A percentile compares a stretch with the other conserved stretches of the same genome.
Evolutionary conservation across 1,140 invertebrate species (phyloP).

Genomic region (Conus ventricosus): DNA sequence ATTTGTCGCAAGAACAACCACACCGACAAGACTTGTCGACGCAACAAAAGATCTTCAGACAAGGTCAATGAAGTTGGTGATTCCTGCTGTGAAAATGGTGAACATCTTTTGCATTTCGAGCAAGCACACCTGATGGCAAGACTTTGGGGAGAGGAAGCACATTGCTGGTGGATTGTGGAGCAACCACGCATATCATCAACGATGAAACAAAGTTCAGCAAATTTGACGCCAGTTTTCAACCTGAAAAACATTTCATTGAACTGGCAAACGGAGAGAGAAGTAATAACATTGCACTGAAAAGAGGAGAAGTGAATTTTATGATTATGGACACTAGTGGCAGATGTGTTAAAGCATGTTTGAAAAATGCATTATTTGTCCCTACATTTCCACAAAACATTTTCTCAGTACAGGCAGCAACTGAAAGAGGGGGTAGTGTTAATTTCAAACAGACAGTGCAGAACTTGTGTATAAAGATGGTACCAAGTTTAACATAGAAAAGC

Average conservation of each 20-base stretch:
- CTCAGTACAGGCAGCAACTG: constrained; percentile 9
- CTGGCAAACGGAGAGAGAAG: not conserved
- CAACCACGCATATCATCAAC: not conserved
- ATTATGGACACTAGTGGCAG: not conserved
- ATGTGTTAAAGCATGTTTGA: constrained; percentile 18
- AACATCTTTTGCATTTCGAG: not conserved
- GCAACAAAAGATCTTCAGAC: not conserved
- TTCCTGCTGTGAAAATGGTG: not conserved
- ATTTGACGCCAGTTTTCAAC: not conserved
- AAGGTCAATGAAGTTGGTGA: not conserved
- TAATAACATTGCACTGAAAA: not conserved
- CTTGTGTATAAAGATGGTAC: not conserved
- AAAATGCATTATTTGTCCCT: constrained; percentile 27
- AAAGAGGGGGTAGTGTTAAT: not conserved
- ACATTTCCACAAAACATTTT: constrained; percentile 39
- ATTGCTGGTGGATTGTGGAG: not conserved
- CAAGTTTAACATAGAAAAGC: constrained; percentile 8
- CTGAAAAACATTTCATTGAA: not conserved
- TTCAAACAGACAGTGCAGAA: not conserved
- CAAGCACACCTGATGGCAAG: not conserved
- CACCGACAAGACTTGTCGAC: constrained; percentile 8
- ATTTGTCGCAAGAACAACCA: constrained; percentile 8
- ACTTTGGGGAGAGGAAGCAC: not conserved
- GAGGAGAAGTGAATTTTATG: not conserved
- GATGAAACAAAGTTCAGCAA: not conserved